A percentile compares a stretch with the other conserved stretches of the same genome.
phyloP scores from a whole-genome alignment of 2,888 invertebrate species.

The Drosophila kanekoi region DNA sequence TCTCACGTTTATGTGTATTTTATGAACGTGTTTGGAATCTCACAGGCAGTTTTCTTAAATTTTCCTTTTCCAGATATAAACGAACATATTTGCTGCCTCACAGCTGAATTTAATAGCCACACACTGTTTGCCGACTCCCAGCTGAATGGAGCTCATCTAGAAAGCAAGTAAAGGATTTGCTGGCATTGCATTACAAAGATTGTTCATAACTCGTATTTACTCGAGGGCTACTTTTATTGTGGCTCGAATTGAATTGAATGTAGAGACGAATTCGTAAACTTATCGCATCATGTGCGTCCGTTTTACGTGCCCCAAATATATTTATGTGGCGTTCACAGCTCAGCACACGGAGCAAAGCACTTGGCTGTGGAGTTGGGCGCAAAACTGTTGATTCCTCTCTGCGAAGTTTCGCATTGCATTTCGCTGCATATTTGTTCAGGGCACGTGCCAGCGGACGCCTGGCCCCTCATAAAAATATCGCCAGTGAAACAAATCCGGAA shows the following conservation, averaged over 20 bases:
- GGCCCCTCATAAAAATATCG: constrained; percentile 30
- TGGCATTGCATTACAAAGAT: constrained; percentile 30
- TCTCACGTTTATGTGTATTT: constrained; percentile 38
- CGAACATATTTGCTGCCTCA: constrained; percentile 48
- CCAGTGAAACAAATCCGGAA: constrained; percentile 29
- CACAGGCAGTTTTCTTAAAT: constrained; percentile 35
- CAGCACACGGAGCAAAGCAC: constrained; percentile 22
- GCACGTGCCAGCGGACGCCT: constrained; percentile 37
- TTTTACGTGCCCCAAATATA: constrained; percentile 62
- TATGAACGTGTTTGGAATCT: constrained; percentile 66
- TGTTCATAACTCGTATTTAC: constrained; percentile 58
- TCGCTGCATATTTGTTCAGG: constrained; percentile 37
- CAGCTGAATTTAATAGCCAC: constrained; percentile 58
- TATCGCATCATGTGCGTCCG: constrained; percentile 54
- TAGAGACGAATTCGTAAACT: constrained; percentile 30
- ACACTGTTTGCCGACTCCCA: constrained; percentile 17
- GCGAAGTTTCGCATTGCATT: constrained; percentile 33
- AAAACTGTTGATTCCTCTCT: constrained; percentile 48
- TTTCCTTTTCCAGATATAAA: constrained; percentile 35
- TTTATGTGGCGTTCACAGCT: constrained; percentile 31
- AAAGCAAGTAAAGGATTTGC: constrained; percentile 42
- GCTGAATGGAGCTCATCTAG: not conserved
- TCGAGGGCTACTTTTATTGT: constrained; percentile 35
- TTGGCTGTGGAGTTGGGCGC: not conserved
- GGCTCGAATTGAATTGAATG: constrained; percentile 48